These are phyloP conservation scores for Brachypalpus laphriformis DNA, from an alignment of 2,888 invertebrate species.

Conservation along the genomic window DNA sequence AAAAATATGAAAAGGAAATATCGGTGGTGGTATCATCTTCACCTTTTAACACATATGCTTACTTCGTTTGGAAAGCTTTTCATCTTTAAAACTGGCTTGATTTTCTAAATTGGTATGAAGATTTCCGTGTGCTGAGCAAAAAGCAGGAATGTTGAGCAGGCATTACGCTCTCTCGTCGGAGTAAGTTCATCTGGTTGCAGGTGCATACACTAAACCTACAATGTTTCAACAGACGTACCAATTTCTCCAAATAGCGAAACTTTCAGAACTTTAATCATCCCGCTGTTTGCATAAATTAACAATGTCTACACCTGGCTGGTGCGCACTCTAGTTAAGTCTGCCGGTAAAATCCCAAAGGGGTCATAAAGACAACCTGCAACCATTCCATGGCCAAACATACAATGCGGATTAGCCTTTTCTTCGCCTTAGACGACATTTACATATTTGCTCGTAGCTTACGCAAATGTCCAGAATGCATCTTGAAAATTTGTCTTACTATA, in stretches of 20 bases:
- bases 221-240: not conserved
- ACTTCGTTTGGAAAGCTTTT: no score
- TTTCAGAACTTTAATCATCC: conserved; percentile 5
- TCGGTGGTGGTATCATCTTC: no score
- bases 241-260: no score
- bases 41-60: no score
- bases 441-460: conserved; percentile 50
- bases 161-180: no score
- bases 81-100: no score
- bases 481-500: conserved; percentile 48
- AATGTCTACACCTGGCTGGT: not conserved
- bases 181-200: no score
- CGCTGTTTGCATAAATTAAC: conserved; percentile 33
- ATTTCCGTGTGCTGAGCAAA: no score
- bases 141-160: no score
- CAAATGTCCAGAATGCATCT: conserved; percentile 55
- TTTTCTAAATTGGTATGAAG: no score
- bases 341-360: conserved; percentile 23
- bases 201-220: not conserved
- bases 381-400: conserved; percentile 17
- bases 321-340: conserved; percentile 20
- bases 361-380: conserved; percentile 45
- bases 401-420: conserved; percentile 13
- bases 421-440: conserved; percentile 38
- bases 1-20: no score